Percentiles rank a stretch among this genome's conserved stretches.
These are phyloP conservation scores for Dendrolimus houi DNA, from an alignment of 2,888 invertebrate species.

Conservation along the genomic window DNA sequence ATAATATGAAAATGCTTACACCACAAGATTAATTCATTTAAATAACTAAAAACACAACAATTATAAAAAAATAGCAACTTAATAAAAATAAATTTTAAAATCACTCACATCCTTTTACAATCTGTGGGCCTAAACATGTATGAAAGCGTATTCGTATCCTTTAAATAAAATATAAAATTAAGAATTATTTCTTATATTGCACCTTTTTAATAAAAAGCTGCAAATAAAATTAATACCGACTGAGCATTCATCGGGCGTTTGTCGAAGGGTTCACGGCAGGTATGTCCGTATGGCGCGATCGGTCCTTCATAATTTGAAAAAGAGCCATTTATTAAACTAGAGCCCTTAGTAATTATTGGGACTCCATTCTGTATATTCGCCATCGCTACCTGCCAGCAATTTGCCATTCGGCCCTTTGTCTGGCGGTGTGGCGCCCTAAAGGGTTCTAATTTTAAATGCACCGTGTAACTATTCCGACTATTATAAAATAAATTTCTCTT, in stretches of 20 bases:
- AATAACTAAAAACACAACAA: too few species aligned
- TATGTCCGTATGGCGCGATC: conserved; percentile 72
- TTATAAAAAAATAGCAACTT: too few species aligned
- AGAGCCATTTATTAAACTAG: conserved; percentile 73
- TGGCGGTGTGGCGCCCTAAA: conserved; percentile 76
- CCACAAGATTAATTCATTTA: too few species aligned
- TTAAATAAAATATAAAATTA: too few species aligned
- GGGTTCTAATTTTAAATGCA: conserved; percentile 75
- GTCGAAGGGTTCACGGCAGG: conserved; percentile 66
- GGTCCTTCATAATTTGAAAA: conserved; percentile 71
- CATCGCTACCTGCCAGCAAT: conserved; percentile 75
- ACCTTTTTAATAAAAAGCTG: conserved; percentile 23
- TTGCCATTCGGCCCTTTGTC: conserved; percentile 73
- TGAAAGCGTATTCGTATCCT: too few species aligned
- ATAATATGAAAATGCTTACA: too few species aligned
- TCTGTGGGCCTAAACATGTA: too few species aligned
- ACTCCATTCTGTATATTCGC: conserved; percentile 69
- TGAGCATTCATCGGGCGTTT: conserved; percentile 48
- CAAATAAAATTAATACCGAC: conserved; percentile 40
- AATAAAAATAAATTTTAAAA: too few species aligned
- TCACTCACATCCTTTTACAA: too few species aligned
- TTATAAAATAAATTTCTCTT: conserved; percentile 71
- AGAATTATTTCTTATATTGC: too few species aligned
- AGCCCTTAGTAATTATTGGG: conserved; percentile 69
- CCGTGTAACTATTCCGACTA: conserved; percentile 70